Evolutionary conservation across 1,140 invertebrate species (phyloP).

Genomic region (Trichomalopsis sarcophagae): DNA sequence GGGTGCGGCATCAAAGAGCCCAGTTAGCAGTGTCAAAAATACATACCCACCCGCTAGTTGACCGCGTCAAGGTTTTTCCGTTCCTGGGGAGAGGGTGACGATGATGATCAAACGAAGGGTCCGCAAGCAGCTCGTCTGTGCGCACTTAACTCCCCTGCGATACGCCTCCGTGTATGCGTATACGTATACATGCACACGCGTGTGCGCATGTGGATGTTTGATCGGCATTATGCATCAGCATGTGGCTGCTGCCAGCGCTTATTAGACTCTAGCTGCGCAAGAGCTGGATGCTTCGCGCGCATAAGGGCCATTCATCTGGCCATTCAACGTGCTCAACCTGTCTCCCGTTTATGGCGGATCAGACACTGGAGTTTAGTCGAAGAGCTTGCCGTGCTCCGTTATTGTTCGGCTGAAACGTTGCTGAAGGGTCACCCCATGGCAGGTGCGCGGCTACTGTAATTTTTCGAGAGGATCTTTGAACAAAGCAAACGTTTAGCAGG

Average conservation of each 20-base stretch:
- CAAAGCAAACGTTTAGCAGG: not conserved
- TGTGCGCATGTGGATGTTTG: slow-evolving; percentile 67
- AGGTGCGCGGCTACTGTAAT: slow-evolving; percentile 19
- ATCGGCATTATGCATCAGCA: slow-evolving; percentile 73
- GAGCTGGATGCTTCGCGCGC: not conserved
- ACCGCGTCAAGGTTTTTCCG: slow-evolving; percentile 50
- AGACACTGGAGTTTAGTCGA: not conserved
- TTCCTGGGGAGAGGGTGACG: slow-evolving; percentile 3
- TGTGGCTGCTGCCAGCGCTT: slow-evolving; percentile 72
- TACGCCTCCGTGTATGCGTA: not conserved
- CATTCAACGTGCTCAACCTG: slow-evolving; percentile 28
- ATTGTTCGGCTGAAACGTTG: not conserved
- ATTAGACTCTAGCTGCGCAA: slow-evolving; percentile 59
- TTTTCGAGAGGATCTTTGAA: not conserved
- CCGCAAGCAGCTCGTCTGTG: not conserved
- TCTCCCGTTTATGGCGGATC: not conserved
- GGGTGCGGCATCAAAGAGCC: slow-evolving; percentile 6
- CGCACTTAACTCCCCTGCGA: slow-evolving; percentile 31
- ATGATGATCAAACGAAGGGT: slow-evolving; percentile 42
- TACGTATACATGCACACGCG: not conserved
- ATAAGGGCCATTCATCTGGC: slow-evolving; percentile 29
- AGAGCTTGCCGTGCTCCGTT: not conserved
- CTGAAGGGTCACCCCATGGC: not conserved
- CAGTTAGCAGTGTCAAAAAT: slow-evolving; percentile 36
- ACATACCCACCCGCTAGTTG: slow-evolving; percentile 49